A percentile compares a stretch with the other conserved stretches of the same genome.
Conservation (phyloP, 2,888 invertebrate genomes). For the Rhingia rostrata region DNA sequence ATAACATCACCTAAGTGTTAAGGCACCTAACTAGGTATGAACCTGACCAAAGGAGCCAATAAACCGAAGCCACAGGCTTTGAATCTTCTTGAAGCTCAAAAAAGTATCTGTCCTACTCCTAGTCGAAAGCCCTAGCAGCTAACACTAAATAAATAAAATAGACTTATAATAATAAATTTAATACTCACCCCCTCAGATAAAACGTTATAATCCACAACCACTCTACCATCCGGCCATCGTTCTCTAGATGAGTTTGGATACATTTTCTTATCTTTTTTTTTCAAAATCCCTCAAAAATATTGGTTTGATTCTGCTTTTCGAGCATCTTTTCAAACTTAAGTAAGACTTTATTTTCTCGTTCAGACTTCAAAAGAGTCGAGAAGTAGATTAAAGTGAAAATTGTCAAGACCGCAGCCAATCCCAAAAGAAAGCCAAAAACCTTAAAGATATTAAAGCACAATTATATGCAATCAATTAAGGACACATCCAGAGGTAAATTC, state of each 20-base stretch:
- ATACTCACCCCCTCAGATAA: constrained; percentile 38
- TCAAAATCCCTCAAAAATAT: constrained; percentile 27
- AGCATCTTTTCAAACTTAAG: constrained; percentile 59
- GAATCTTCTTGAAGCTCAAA: too few relatives aligned
- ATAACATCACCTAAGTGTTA: too few relatives aligned
- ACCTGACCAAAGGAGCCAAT: too few relatives aligned
- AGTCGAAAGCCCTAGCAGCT: too few relatives aligned
- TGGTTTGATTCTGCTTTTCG: constrained; percentile 43
- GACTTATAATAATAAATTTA: too few relatives aligned
- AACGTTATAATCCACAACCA: constrained; percentile 1
- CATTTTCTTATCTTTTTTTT: constrained; percentile 9
- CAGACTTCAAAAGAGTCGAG: constrained; percentile 57
- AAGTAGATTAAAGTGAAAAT: constrained; percentile 55
- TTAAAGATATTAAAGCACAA: constrained; percentile 36
- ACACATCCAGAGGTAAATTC: not conserved
- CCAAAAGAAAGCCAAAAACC: constrained; percentile 47
- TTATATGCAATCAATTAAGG: not conserved
- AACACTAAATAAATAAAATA: too few relatives aligned
- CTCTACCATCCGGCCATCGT: not conserved
- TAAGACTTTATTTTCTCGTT: constrained; percentile 44
- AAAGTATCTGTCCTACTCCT: too few relatives aligned
- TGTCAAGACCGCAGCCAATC: constrained; percentile 48
- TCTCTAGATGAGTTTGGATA: constrained; percentile 11
- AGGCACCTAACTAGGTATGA: too few relatives aligned
- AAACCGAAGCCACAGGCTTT: too few relatives aligned